Conservation (phyloP, 2,113 vertebrate genomes). For the Pteronura brasiliensis region DNA sequence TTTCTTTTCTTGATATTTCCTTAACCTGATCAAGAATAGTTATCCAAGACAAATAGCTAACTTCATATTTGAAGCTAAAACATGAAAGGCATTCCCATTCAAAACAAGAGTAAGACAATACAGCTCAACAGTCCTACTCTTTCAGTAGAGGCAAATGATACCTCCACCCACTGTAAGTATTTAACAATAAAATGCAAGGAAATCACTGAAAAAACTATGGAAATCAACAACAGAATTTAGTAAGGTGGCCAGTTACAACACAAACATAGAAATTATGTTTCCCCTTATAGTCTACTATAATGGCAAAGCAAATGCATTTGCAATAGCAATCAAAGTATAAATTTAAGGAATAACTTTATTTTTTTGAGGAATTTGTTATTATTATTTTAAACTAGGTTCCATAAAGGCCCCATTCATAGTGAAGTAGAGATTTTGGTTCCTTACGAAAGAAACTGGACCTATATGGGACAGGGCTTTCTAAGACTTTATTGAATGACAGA, state of each 20-base stretch:
- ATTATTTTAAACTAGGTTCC: background rate
- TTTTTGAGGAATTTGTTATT: background rate
- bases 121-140: background rate
- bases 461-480: background rate
- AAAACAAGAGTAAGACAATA: background rate
- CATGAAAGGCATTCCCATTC: background rate
- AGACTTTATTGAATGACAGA: background rate
- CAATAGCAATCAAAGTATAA: background rate
- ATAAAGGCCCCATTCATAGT: background rate
- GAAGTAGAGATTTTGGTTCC: background rate
- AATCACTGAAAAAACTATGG: background rate
- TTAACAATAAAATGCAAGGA: background rate
- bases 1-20: background rate
- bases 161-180: background rate
- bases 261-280: background rate
- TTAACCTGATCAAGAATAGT: background rate
- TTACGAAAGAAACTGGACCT: background rate
- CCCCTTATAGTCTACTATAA: background rate
- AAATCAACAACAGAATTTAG: background rate
- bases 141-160: background rate
- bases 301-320: background rate
- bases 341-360: constrained; percentile 17
- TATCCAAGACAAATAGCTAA: background rate
- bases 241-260: background rate
- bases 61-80: background rate